Conservation (phyloP, 2,113 vertebrate species). For the Scalopus aquaticus region DNA sequence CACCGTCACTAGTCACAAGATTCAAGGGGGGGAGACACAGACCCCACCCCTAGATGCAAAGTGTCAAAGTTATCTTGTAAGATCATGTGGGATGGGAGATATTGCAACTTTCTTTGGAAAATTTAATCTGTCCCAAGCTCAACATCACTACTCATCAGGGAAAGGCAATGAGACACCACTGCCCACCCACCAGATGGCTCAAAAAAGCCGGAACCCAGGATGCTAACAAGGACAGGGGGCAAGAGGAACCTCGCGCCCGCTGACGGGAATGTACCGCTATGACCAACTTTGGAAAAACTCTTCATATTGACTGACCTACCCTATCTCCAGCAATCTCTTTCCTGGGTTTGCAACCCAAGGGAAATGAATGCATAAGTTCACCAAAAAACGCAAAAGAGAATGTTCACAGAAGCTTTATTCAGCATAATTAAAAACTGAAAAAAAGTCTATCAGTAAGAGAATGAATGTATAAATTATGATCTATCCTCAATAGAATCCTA, state of each 20-base stretch:
- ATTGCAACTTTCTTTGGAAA: not conserved
- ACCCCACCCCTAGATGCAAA: not conserved
- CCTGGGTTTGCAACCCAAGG: not conserved
- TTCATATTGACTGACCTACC: not conserved
- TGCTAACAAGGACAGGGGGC: not conserved
- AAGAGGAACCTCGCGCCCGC: not conserved
- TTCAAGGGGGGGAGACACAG: not conserved
- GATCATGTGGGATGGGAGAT: not conserved
- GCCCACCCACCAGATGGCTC: not conserved
- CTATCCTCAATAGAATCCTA: not conserved
- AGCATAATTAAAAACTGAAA: not conserved
- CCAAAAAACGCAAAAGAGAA: constrained; percentile 21
- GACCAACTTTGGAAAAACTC: not conserved
- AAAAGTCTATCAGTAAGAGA: constrained; percentile 16
- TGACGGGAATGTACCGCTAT: not conserved
- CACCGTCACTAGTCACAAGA: not conserved
- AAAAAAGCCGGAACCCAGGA: not conserved
- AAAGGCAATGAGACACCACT: not conserved
- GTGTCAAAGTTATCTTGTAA: not conserved
- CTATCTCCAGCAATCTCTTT: not conserved
- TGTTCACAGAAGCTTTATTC: not conserved
- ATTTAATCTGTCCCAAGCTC: not conserved
- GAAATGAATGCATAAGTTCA: not conserved
- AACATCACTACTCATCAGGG: not conserved
- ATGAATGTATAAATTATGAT: not conserved